A percentile compares a stretch with the other conserved stretches of the same genome.
These are phyloP conservation scores for Cardiocondyla obscurior DNA, from an alignment of 1,140 invertebrate species.

Conservation along the genomic window DNA sequence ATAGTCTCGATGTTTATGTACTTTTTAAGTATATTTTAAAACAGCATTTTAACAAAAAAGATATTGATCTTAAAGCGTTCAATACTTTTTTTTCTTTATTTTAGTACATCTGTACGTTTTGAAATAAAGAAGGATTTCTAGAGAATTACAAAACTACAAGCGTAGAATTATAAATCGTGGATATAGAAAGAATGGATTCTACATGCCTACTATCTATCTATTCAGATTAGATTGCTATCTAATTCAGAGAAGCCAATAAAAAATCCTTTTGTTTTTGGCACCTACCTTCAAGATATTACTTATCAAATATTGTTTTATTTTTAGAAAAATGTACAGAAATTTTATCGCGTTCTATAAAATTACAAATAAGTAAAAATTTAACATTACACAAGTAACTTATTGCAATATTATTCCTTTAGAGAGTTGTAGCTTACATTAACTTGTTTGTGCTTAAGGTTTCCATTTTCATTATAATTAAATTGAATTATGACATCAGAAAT, in stretches of 20 bases:
- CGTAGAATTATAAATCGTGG: conserved; percentile 21
- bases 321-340: conserved; percentile 47
- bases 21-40: neutral
- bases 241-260: too few relatives aligned
- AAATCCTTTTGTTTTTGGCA: neutral
- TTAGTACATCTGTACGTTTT: conserved; percentile 34
- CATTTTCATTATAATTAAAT: neutral
- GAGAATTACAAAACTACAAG: neutral
- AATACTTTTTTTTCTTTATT: conserved; percentile 20
- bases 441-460: neutral
- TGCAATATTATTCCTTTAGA: neutral
- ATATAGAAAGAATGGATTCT: too few relatives aligned
- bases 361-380: conserved; percentile 26
- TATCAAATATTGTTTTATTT: conserved; percentile 9
- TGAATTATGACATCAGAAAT: neutral
- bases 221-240: too few relatives aligned
- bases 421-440: neutral
- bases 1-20: neutral
- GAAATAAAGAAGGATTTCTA: conserved; percentile 26
- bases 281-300: neutral
- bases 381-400: conserved; percentile 33
- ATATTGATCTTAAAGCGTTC: neutral
- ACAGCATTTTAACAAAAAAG: neutral
- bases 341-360: conserved; percentile 28
- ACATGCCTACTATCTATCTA: too few relatives aligned